A percentile compares a stretch with the other conserved stretches of the same genome.
Evolutionary conservation across 2,113 vertebrate species (phyloP).

Genomic region (Xenopus borealis): DNA sequence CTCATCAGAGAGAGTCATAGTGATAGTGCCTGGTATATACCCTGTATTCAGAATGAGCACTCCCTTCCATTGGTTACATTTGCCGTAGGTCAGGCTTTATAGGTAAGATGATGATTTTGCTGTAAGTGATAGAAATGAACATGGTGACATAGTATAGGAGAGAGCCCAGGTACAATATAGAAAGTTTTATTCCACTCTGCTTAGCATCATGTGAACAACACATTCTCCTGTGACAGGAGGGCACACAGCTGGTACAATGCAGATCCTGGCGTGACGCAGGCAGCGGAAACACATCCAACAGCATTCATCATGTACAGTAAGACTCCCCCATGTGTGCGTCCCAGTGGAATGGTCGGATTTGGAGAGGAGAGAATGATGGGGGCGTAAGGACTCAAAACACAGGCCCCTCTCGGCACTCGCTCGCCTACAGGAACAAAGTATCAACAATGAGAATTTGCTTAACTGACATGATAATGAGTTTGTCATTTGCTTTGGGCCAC

Average conservation of each 20-base stretch:
- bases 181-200: constrained; percentile 22
- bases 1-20: too few relatives aligned
- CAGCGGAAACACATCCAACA: constrained; percentile 4
- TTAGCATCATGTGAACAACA: neutral
- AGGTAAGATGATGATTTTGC: too few relatives aligned
- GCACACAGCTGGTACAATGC: constrained; percentile 1
- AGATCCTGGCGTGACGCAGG: neutral
- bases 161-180: neutral
- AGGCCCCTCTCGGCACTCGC: constrained; percentile 1
- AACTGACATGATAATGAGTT: too few relatives aligned
- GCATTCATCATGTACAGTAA: constrained; percentile 1
- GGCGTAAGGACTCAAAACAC: constrained; percentile 7
- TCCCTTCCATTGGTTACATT: too few relatives aligned
- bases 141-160: too few relatives aligned
- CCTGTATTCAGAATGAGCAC: too few relatives aligned
- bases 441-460: neutral
- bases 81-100: too few relatives aligned
- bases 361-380: constrained; percentile 8
- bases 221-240: neutral
- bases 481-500: too few relatives aligned
- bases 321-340: constrained; percentile 24
- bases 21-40: too few relatives aligned
- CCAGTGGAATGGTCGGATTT: constrained; percentile 31
- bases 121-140: too few relatives aligned
- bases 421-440: neutral